Evolutionary conservation across 1,140 invertebrate species (phyloP).

Genomic region (Caligus rogercresseyi): DNA sequence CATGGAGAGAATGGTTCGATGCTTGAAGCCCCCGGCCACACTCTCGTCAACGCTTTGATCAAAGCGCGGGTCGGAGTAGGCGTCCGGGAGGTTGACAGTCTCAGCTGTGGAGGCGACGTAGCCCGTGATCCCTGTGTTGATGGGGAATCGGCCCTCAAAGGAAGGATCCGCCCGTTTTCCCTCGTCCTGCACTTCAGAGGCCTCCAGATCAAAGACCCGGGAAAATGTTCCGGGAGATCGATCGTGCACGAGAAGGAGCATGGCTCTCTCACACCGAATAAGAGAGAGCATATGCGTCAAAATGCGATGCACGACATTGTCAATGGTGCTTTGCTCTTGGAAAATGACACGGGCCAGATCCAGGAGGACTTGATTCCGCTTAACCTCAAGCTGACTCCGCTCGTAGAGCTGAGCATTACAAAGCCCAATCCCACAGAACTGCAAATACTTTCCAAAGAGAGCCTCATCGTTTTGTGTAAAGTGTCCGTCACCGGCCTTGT

Average conservation of each 20-base stretch:
- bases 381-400: constrained; percentile 77
- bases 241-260: constrained; percentile 70
- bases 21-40: constrained; percentile 46
- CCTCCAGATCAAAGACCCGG: constrained; percentile 75
- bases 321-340: constrained; percentile 88
- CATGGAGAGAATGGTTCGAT: constrained; percentile 73
- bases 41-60: constrained; percentile 60
- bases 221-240: constrained; percentile 64
- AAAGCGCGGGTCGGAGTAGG: constrained; percentile 77
- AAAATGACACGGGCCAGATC: constrained; percentile 89
- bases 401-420: constrained; percentile 86
- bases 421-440: constrained; percentile 86
- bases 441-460: constrained; percentile 75
- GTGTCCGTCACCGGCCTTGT: constrained; percentile 55
- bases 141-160: constrained; percentile 80
- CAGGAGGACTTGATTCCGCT: constrained; percentile 80
- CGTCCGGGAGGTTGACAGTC: constrained; percentile 72
- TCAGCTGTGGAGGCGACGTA: constrained; percentile 88
- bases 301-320: constrained; percentile 82
- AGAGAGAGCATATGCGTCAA: constrained; percentile 81
- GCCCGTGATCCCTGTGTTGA: constrained; percentile 87
- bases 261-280: constrained; percentile 68
- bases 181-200: constrained; percentile 50
- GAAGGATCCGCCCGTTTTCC: constrained; percentile 49
- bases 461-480: constrained; percentile 72